Evolutionary conservation across 2,888 invertebrate species (phyloP), one percentile per base, ranked within the genome.

Genomic region (Leptinotarsa tumamoca): DNA sequence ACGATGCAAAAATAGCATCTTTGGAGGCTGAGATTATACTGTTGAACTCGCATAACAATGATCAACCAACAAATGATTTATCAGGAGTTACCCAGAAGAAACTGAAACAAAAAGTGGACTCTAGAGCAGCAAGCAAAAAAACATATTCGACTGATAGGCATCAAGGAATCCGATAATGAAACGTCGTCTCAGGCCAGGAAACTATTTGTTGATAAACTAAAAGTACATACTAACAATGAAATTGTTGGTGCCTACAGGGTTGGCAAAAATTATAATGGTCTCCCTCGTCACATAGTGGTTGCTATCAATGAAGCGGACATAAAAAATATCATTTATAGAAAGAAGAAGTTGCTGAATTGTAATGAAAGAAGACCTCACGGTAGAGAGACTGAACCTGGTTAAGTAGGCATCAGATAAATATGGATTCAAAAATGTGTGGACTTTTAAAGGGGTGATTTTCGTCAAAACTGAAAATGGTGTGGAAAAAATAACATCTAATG

Each of bases 381-480:
- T 68, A 21, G 54, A 43, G 51, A 72, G 72, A 63, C 58, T 68
- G 54, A 56, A 75, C 21, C 21, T 74, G 23, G 58, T 77, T 33
- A 56, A 54, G 63, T 21, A 23, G 23, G 69, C 77, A 27, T 75
- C 74, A 21, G 74, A 74, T 23, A 75, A 66, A 52, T 70, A 68
- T 51, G 74, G 74, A 15, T 75, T 75, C 63, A 77, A 72, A 68
- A 77, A 77, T 72, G 69, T 75, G 18, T 72, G 74, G 73, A 67
- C 67, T 56, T 43, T 43, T 3, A 43, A 43, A 10, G 1, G 1
- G 43, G 10, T 7, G 33, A 33, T 33, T 33, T 33, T 33, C 7
- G 7, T 33, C 33, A 7, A 33, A 33, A 33, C 33, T 33, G 33
- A 33, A 33, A 33, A 33, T 33, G 2, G 33, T 33, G 7, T 33